Conservation (phyloP, 2,888 invertebrate genomes). For the Drosophila pullipes region DNA sequence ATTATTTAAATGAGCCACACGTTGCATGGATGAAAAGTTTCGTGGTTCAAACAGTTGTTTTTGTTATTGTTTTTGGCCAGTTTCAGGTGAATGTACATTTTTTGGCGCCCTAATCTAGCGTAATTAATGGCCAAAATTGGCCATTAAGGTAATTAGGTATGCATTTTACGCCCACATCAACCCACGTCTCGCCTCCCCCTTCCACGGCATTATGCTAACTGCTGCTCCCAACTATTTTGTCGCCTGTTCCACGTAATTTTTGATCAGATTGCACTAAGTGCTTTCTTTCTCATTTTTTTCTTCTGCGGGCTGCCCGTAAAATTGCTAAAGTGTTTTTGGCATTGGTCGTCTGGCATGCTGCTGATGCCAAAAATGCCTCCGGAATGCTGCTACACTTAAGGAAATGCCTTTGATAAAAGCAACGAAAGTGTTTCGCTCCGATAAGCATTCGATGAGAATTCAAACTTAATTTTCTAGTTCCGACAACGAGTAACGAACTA, state of each 20-base stretch:
- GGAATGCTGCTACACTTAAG: background rate
- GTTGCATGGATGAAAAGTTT: constrained; percentile 4
- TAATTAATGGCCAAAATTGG: constrained; percentile 67
- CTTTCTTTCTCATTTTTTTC: background rate
- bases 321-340: constrained; percentile 36
- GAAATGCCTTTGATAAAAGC: constrained; percentile 2
- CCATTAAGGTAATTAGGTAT: constrained; percentile 78
- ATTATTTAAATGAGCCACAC: constrained; percentile 37
- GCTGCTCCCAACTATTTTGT: constrained; percentile 39
- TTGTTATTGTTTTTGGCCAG: constrained; percentile 7
- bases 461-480: constrained; percentile 71
- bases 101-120: constrained; percentile 63
- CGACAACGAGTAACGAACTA: constrained; percentile 43
- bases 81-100: constrained; percentile 59
- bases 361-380: constrained; percentile 36
- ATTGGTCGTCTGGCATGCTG: constrained; percentile 30
- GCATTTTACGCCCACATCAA: constrained; percentile 56
- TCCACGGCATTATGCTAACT: constrained; percentile 21
- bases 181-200: too few relatives aligned
- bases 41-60: constrained; percentile 4
- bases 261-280: constrained; percentile 50
- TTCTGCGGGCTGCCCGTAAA: constrained; percentile 13
- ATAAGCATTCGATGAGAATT: constrained; percentile 55
- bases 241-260: constrained; percentile 7
- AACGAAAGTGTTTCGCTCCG: constrained; percentile 19